Evolutionary conservation across 2,113 vertebrate genomes (phyloP).

Genomic region (Capreolus pygargus): DNA sequence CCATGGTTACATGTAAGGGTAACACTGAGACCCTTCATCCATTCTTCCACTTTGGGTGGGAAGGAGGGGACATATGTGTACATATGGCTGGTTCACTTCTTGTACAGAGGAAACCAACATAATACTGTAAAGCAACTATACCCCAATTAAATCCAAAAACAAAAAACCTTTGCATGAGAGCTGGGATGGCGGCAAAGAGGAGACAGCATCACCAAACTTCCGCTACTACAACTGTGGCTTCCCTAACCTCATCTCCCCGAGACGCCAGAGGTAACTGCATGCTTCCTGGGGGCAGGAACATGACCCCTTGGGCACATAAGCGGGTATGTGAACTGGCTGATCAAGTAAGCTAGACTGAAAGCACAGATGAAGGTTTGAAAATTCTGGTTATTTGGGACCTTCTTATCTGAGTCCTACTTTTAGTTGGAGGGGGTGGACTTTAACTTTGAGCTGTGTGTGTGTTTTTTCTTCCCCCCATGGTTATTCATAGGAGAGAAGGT

Average conservation of each 20-base stretch:
- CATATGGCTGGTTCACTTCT: background rate
- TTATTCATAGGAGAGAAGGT: constrained; percentile 76
- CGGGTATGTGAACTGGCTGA: background rate
- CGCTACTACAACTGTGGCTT: background rate
- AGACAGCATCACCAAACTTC: background rate
- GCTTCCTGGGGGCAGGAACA: background rate
- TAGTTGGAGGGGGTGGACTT: background rate
- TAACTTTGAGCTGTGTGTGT: background rate
- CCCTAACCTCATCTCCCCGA: background rate
- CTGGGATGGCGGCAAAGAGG: background rate
- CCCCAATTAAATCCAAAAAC: background rate
- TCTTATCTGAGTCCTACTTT: constrained; percentile 54
- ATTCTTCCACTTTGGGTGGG: background rate
- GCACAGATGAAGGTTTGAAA: constrained; percentile 60
- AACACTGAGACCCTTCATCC: background rate
- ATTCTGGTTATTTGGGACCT: constrained; percentile 61
- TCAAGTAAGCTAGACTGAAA: constrained; percentile 54
- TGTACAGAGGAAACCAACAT: background rate
- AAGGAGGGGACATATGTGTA: background rate
- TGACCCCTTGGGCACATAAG: background rate
- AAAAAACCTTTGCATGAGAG: background rate
- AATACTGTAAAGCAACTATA: background rate
- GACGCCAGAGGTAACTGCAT: background rate
- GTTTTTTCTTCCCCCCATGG: constrained; percentile 28
- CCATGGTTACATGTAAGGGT: rapidly evolving